These are phyloP conservation scores for Phocoena sinus DNA, from an alignment of 2,113 vertebrate species.

Conservation along the genomic window DNA sequence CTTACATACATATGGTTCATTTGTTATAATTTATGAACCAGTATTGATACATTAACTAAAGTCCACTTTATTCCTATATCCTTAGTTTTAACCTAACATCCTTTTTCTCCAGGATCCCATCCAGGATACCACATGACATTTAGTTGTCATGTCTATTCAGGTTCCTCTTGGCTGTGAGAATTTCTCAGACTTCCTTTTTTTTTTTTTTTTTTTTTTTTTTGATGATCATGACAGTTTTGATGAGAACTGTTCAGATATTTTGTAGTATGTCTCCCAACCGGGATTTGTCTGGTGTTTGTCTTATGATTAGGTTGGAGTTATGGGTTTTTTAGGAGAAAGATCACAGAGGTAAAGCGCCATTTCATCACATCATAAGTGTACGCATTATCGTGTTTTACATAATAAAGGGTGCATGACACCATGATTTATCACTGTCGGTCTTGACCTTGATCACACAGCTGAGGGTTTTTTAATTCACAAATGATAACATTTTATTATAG, in stretches of 20 bases:
- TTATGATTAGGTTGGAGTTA: background rate
- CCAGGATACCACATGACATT: background rate
- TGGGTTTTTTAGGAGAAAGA: background rate
- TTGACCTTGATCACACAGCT: background rate
- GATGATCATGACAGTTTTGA: background rate
- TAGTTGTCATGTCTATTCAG: background rate
- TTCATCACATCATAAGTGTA: background rate
- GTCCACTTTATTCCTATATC: background rate
- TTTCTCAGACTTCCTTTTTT: background rate
- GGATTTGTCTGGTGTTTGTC: background rate
- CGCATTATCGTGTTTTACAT: background rate
- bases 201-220: background rate
- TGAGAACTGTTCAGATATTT: background rate
- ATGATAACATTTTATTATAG: no score
- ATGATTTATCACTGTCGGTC: background rate
- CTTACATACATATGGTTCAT: background rate
- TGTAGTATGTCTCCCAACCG: no score
- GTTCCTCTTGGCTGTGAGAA: background rate
- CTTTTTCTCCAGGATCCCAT: background rate
- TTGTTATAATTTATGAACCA: background rate
- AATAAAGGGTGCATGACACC: background rate
- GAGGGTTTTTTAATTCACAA: no score
- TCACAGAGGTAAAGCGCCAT: background rate
- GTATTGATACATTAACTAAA: background rate
- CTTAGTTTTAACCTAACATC: background rate